Percentiles rank a stretch among this genome's conserved stretches.
Conservation (phyloP, 2,797 vertebrate species). For the Chromobotia macracanthus region DNA sequence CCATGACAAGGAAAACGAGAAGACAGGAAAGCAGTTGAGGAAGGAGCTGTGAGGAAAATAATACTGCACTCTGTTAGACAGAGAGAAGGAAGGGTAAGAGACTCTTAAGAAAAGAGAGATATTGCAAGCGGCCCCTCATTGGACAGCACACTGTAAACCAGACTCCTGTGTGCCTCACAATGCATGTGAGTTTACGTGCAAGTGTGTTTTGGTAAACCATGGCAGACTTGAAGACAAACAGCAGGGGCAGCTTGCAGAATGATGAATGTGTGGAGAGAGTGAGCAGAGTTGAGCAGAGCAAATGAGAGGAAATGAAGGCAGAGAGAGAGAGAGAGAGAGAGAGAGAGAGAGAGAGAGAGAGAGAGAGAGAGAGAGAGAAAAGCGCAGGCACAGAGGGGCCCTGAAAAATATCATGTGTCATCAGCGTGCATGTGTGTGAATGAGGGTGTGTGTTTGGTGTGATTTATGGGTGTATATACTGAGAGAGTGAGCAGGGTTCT, state of each 20-base stretch:
- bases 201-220: constrained; percentile 36
- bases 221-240: constrained; percentile 46
- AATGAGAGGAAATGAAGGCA: constrained; percentile 47
- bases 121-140: neutral
- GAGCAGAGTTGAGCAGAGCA: constrained; percentile 36
- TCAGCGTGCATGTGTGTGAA: constrained; percentile 31
- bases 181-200: constrained; percentile 15
- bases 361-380: constrained; percentile 21
- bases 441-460: constrained; percentile 25
- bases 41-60: constrained; percentile 17
- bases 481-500: constrained; percentile 24
- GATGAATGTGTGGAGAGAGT: constrained; percentile 43
- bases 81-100: constrained; percentile 23
- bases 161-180: neutral
- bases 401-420: constrained; percentile 43
- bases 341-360: neutral
- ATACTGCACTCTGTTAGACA: constrained; percentile 16
- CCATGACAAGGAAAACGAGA: constrained; percentile 56
- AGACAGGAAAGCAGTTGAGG: constrained; percentile 48
- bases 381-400: constrained; percentile 34
- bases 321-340: constrained; percentile 23
- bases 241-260: constrained; percentile 44
- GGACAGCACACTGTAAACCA: constrained; percentile 1
- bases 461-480: constrained; percentile 38
- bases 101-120: constrained; percentile 25